Evolutionary conservation across 1,140 invertebrate species (phyloP).

Genomic region (Branchinecta lynchi): DNA sequence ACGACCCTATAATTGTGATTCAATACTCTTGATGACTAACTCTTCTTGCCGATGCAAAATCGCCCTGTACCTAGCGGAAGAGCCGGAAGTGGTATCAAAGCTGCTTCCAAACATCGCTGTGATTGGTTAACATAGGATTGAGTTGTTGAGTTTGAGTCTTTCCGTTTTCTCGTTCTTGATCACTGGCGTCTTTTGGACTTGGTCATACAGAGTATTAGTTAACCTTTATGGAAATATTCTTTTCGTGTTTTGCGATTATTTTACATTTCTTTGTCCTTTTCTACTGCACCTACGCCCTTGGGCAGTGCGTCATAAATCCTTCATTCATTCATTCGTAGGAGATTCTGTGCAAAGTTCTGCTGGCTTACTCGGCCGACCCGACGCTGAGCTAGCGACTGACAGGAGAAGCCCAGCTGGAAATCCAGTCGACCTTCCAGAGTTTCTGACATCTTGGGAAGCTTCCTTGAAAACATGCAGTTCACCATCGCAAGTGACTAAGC

Average conservation of each 20-base stretch:
- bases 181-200: neutral
- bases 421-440: neutral
- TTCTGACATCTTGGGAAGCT: neutral
- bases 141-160: neutral
- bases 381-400: neutral
- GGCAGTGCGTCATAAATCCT: no score
- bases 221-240: neutral
- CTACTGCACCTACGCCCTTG: no score
- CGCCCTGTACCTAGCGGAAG: no score
- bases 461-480: neutral
- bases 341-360: no score
- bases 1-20: neutral
- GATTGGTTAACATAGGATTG: no score
- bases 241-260: no score
- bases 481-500: neutral
- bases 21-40: neutral
- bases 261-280: no score
- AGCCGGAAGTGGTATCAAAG: no score
- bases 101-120: no score
- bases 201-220: neutral
- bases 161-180: neutral
- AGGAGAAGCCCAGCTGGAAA: neutral
- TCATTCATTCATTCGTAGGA: no score
- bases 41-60: no score
- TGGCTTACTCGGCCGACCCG: neutral